A percentile compares a stretch with the other conserved stretches of the same genome.
phyloP scores from a whole-genome alignment of 2,797 vertebrate species.

The Micrastur ruficollis region DNA sequence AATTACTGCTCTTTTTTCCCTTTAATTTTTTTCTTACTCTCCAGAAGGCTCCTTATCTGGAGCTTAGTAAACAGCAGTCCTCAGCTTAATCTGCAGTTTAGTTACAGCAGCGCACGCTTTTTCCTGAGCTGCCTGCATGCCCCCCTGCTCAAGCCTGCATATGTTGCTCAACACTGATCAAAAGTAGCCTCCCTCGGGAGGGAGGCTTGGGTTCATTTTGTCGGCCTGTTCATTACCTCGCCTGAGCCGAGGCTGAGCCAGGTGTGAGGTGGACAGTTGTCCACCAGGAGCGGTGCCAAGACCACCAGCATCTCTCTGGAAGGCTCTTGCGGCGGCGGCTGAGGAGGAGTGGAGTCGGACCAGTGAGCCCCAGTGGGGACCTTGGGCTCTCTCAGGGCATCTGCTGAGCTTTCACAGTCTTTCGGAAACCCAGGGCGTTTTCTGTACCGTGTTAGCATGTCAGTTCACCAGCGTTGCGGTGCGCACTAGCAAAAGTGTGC shows the following conservation, averaged over 20 bases:
- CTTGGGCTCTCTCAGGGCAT: not conserved
- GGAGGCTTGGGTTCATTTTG: not conserved
- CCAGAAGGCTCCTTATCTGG: conserved; percentile 52
- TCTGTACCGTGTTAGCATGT: accelerated
- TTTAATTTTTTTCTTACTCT: not conserved
- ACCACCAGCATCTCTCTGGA: conserved; percentile 34
- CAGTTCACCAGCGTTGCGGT: not conserved
- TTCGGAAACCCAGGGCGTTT: not conserved
- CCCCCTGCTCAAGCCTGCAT: conserved; percentile 40
- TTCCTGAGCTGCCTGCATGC: not conserved
- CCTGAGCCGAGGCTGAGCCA: conserved; percentile 10
- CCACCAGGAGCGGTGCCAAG: conserved; percentile 12
- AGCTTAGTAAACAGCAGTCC: conserved; percentile 45
- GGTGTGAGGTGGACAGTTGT: conserved; percentile 57
- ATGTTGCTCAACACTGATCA: conserved; percentile 44
- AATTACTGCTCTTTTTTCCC: not conserved
- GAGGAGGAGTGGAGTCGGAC: not conserved
- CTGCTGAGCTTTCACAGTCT: not conserved
- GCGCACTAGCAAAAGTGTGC: accelerated
- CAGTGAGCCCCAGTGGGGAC: not conserved
- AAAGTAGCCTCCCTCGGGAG: conserved; percentile 14
- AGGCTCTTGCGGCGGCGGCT: not conserved
- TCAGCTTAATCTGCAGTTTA: conserved; percentile 50
- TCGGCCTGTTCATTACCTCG: not conserved
- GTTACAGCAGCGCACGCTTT: conserved; percentile 4